A percentile compares a stretch with the other conserved stretches of the same genome.
phyloP scores from a whole-genome alignment of 2,797 vertebrate genomes.

The Epinephelus awoara region DNA sequence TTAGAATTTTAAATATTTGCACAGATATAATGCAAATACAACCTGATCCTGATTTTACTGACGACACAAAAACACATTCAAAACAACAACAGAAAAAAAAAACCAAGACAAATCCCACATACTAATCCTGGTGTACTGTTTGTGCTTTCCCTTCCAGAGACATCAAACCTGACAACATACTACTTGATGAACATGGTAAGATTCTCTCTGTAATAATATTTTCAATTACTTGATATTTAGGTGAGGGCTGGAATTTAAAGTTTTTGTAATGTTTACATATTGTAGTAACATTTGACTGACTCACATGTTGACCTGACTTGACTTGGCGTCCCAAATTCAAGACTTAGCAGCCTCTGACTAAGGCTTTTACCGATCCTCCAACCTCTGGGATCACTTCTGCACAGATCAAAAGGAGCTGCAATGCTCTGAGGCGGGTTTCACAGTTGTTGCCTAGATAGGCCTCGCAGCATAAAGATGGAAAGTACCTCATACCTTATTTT shows the following conservation, averaged over 20 bases:
- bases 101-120: background rate
- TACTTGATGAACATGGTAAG: conserved; percentile 97
- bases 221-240: background rate
- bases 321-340: conserved; percentile 2
- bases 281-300: background rate
- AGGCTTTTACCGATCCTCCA: conserved; percentile 27
- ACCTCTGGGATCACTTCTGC: conserved; percentile 23
- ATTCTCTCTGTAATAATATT: conserved; percentile 8
- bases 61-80: background rate
- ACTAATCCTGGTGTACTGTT: conserved; percentile 40
- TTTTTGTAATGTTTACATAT: background rate
- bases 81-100: background rate
- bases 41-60: conserved; percentile 4
- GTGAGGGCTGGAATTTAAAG: background rate
- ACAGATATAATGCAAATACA: conserved; percentile 17
- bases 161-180: conserved; percentile 98
- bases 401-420: conserved; percentile 40
- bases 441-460: background rate
- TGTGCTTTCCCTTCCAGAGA: conserved; percentile 87
- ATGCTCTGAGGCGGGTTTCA: conserved; percentile 36
- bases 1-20: conserved; percentile 6
- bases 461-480: conserved; percentile 23
- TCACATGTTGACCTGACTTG: conserved; percentile 7
- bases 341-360: conserved; percentile 18
- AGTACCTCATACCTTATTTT: conserved; percentile 27